Evolutionary conservation across 2,888 invertebrate genomes (phyloP).

Genomic region (Mythimna impura): DNA sequence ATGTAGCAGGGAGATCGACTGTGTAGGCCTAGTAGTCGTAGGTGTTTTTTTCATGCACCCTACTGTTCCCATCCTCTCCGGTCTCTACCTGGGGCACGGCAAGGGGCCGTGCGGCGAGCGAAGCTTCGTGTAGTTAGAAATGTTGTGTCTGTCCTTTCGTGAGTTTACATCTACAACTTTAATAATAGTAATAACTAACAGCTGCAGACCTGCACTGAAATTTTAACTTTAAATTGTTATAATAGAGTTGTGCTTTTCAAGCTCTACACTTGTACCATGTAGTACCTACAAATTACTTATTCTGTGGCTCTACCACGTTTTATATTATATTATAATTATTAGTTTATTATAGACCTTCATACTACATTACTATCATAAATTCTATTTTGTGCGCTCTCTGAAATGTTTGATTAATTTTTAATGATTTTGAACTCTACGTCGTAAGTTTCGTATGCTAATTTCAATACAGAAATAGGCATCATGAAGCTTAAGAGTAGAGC

Average conservation of each 20-base stretch:
- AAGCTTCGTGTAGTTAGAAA: conserved; percentile 70
- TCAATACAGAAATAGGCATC: conserved; percentile 4
- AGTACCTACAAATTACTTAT: too few relatives aligned
- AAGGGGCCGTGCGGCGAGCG: conserved; percentile 79
- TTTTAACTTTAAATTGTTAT: background rate
- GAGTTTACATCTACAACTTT: conserved; percentile 56
- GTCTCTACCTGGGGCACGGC: conserved; percentile 75
- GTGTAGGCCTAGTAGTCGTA: conserved; percentile 16
- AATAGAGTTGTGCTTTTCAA: background rate
- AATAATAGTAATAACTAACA: conserved; percentile 55
- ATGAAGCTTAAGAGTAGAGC: conserved; percentile 24
- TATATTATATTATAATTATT: background rate
- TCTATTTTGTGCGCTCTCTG: background rate
- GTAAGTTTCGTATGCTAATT: background rate
- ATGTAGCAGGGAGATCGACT: background rate
- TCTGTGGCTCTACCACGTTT: conserved; percentile 5
- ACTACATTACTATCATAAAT: conserved; percentile 1
- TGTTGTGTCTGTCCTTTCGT: conserved; percentile 73
- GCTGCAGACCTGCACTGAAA: background rate
- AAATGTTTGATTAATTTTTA: background rate
- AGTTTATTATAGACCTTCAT: background rate
- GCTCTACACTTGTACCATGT: background rate
- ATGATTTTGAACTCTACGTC: background rate
- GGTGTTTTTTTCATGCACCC: conserved; percentile 65
- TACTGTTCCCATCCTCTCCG: conserved; percentile 46